A percentile compares a stretch with the other conserved stretches of the same genome.
These are phyloP conservation scores for Ostrea edulis DNA, from an alignment of 1,140 invertebrate species.

Conservation along the genomic window DNA sequence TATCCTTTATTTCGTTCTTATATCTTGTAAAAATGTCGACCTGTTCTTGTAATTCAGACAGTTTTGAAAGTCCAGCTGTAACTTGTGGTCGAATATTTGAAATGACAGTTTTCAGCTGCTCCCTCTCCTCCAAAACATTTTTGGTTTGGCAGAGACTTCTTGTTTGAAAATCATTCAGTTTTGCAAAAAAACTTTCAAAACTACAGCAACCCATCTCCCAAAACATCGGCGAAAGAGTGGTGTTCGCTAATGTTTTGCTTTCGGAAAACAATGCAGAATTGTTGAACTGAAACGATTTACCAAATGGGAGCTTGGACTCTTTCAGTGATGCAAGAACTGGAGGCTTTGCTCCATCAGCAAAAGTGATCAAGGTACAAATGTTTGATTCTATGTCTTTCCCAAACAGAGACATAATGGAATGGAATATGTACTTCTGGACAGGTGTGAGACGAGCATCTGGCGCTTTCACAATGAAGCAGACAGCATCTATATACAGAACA, in stretches of 20 bases:
- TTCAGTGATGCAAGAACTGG: slow-evolving; percentile 43
- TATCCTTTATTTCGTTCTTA: slow-evolving; percentile 48
- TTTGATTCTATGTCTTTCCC: slow-evolving; percentile 63
- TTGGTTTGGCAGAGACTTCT: slow-evolving; percentile 53
- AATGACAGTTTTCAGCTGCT: slow-evolving; percentile 42
- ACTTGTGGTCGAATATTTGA: slow-evolving; percentile 44
- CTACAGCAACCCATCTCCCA: slow-evolving; percentile 53
- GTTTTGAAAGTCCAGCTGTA: slow-evolving; percentile 24
- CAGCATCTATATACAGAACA: slow-evolving; percentile 55
- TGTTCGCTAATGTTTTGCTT: not conserved
- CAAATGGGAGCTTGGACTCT: slow-evolving; percentile 49
- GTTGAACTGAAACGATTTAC: slow-evolving; percentile 42
- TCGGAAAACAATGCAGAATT: slow-evolving; percentile 41
- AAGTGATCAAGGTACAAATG: slow-evolving; percentile 60
- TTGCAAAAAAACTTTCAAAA: slow-evolving; percentile 48
- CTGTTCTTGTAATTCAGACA: slow-evolving; percentile 1
- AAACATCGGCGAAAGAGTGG: slow-evolving; percentile 36
- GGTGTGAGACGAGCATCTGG: slow-evolving; percentile 45
- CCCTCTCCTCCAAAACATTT: slow-evolving; percentile 49
- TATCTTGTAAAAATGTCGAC: slow-evolving; percentile 40
- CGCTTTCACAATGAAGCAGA: slow-evolving; percentile 52
- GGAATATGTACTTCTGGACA: slow-evolving; percentile 55
- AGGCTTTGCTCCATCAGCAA: slow-evolving; percentile 55
- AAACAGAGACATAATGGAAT: slow-evolving; percentile 60
- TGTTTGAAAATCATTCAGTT: slow-evolving; percentile 12